phyloP scores from a whole-genome alignment of 2,888 invertebrate species.

The Monopis laevigella region DNA sequence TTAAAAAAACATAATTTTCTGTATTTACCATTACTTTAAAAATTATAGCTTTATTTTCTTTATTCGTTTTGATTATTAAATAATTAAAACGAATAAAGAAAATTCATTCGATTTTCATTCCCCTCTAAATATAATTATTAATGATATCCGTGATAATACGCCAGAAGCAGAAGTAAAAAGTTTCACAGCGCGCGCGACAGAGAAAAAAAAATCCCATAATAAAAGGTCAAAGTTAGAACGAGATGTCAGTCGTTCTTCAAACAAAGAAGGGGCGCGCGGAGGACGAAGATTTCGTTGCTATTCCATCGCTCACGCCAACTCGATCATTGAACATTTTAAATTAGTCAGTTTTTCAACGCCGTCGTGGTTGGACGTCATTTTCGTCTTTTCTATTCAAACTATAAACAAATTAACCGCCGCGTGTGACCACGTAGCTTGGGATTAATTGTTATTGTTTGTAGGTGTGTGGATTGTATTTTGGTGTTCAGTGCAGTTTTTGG shows the following conservation, averaged over 20 bases:
- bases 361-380: conserved; percentile 24
- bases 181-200: no score
- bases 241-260: neutral
- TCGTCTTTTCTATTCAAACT: no score
- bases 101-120: no score
- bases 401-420: conserved; percentile 39
- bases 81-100: no score
- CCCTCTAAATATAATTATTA: no score
- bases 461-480: conserved; percentile 37
- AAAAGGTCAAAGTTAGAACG: conserved; percentile 3
- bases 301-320: conserved; percentile 53
- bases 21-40: no score
- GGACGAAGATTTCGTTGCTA: conserved; percentile 27
- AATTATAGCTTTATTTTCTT: no score
- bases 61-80: no score
- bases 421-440: conserved; percentile 34
- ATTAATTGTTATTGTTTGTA: conserved; percentile 36
- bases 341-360: conserved; percentile 44
- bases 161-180: no score
- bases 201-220: neutral
- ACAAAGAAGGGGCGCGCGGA: conserved; percentile 13
- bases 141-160: no score
- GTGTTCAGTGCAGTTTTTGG: conserved; percentile 26
- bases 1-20: no score
- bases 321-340: no score